Base-by-base conservation (phyloP, 1,140 invertebrate species). In the Zaprionus africanus region DNA sequence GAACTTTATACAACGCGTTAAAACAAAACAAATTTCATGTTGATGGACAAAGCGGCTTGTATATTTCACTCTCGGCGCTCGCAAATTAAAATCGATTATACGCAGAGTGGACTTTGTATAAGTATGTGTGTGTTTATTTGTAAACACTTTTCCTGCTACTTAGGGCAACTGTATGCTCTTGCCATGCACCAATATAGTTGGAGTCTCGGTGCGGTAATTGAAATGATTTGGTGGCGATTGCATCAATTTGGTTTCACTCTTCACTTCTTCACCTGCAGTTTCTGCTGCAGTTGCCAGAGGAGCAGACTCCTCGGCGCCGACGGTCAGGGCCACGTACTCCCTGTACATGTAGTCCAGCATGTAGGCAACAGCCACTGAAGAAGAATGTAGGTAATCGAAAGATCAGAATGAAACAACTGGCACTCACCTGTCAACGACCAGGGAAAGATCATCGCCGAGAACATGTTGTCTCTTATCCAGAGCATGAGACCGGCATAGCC, bases 181-280 rank as follows among this genome's bases (percentile, higher is more conserved):
- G 9, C 63, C 63, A 31, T 65, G 63, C n/a, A 65, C 63, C 53
- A 65, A 43, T 3, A 65, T 22, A 11, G 63, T 65, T 0, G 51
- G 36, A 15, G 13, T 57, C 1, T 65, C 24, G 5, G 24, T 51
- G 9, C 9, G 17, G n/a, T 51, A 51, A 51, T 13, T 13, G 2
- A 51, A 51, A 17, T n/a, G 6, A 9, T 46, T 46, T 9, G 41
- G 15, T 12, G 15, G 15, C 38, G 38, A 9, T 17, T n/a, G 15
- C 6, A 43, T 43, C 6, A n/a, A 6, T 15, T 41, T 41, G 15
- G 15, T 41, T 41, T 41, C 38, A 41, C 5, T 41, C 6, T 15
- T 19, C n/a, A n/a, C n/a, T 19, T 2, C 17, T 49, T 49, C 46
- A 17, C 12, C 19, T 51, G 46, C 19, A 1, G 22, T 17, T 46